Conservation (phyloP, 1,140 invertebrate genomes). For the Leucophenga varia region DNA sequence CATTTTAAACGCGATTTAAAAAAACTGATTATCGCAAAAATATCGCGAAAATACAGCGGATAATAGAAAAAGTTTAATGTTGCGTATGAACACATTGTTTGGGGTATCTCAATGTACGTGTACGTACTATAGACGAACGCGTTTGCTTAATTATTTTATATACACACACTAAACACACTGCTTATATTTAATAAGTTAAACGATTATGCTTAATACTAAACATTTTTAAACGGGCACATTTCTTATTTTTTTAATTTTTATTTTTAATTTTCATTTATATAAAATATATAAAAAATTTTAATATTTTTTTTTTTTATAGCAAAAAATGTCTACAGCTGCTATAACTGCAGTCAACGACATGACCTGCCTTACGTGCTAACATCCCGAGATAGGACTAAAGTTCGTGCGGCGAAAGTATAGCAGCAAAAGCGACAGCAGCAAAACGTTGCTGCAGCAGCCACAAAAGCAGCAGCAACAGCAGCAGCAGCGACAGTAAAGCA, state of each 20-base stretch:
- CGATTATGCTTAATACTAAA: neutral
- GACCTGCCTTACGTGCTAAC: conserved; percentile 57
- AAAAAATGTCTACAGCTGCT: conserved; percentile 43
- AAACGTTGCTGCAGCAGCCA: conserved; percentile 1
- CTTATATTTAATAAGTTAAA: neutral
- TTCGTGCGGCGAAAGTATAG: conserved; percentile 27
- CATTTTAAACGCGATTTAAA: conserved; percentile 55
- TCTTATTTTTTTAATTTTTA: conserved; percentile 12
- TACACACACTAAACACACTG: conserved; percentile 13
- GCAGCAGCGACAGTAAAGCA: conserved; percentile 9
- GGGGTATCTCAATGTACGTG: conserved; percentile 18
- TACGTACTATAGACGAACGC: conserved; percentile 24
- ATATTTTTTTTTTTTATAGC: conserved; percentile 21
- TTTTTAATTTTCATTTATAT: conserved; percentile 9
- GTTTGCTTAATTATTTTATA: conserved; percentile 12
- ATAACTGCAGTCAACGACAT: conserved; percentile 44
- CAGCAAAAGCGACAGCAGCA: conserved; percentile 10
- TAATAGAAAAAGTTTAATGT: conserved; percentile 39
- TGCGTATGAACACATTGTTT: conserved; percentile 49
- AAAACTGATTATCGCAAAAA: conserved; percentile 50
- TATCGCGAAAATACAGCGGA: conserved; percentile 53
- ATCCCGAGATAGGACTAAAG: conserved; percentile 57
- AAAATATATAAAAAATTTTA: conserved; percentile 8
- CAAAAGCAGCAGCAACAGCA: neutral
- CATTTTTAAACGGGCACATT: too few relatives aligned